A percentile compares a stretch with the other conserved stretches of the same genome.
Conservation (phyloP, 2,113 vertebrate species). For the Tupaia chinensis region DNA sequence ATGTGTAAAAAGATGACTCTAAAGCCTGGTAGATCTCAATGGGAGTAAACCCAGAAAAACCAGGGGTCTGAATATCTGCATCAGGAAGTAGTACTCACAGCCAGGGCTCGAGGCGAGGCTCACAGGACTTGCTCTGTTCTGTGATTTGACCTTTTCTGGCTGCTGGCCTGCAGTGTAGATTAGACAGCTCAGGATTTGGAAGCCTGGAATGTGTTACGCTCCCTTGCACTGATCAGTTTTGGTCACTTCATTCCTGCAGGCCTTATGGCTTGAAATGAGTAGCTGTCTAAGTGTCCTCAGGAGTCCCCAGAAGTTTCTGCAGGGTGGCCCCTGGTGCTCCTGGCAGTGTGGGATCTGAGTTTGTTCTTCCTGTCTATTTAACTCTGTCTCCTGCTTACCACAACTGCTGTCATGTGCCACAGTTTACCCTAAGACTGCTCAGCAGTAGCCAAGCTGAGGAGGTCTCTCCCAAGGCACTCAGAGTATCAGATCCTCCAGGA, state of each 20-base stretch:
- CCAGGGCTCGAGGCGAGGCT: rapidly evolving
- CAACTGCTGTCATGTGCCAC: not conserved
- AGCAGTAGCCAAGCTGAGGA: not conserved
- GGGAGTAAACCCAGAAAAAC: not conserved
- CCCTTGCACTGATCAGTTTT: not conserved
- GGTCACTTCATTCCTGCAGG: not conserved
- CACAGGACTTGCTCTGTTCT: rapidly evolving
- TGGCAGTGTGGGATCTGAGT: not conserved
- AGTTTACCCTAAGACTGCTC: not conserved
- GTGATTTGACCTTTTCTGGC: not conserved
- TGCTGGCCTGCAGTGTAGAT: not conserved
- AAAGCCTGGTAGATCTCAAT: not conserved
- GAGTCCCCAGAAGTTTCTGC: not conserved
- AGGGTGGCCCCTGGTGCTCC: not conserved
- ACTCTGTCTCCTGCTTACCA: not conserved
- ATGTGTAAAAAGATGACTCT: not conserved
- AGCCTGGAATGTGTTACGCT: not conserved
- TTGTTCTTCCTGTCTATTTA: not conserved
- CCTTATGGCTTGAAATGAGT: not conserved
- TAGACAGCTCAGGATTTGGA: not conserved
- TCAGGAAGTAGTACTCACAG: not conserved
- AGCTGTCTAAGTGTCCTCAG: not conserved
- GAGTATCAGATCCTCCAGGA: rapidly evolving
- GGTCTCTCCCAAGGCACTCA: not conserved
- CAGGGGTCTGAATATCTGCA: no score